A percentile compares a stretch with the other conserved stretches of the same genome.
phyloP scores from a whole-genome alignment of 2,113 vertebrate genomes.

The Sardina pilchardus region DNA sequence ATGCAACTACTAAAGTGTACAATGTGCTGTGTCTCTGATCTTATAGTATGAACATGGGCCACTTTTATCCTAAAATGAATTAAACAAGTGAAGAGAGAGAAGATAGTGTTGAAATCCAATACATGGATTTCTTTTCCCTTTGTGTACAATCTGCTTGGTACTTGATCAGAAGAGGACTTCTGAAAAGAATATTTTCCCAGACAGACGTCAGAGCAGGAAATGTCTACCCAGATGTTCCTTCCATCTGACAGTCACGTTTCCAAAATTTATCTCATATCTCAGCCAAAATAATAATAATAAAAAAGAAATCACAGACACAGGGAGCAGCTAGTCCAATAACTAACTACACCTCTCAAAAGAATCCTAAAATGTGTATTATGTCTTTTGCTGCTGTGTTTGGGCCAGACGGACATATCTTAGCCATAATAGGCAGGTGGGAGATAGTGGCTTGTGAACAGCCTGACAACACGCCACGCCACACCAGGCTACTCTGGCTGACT shows the following conservation, averaged over 20 bases:
- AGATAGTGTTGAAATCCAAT: too few relatives aligned
- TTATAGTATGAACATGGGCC: too few relatives aligned
- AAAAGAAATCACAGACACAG: background rate
- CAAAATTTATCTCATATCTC: background rate
- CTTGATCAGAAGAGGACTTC: background rate
- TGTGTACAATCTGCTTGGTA: background rate
- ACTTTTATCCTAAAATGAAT: too few relatives aligned
- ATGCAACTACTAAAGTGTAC: too few relatives aligned
- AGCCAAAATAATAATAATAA: background rate
- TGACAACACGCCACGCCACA: background rate
- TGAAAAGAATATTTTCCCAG: background rate
- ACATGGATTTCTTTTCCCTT: background rate
- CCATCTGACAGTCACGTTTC: background rate
- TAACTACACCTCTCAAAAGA: background rate
- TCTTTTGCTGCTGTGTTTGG: background rate
- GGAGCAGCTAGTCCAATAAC: background rate
- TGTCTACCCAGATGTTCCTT: background rate
- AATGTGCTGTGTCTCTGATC: too few relatives aligned
- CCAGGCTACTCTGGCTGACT: conserved; percentile 18
- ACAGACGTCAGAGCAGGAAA: background rate
- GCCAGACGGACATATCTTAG: background rate
- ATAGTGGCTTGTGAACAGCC: background rate
- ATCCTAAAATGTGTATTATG: background rate
- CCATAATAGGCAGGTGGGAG: background rate
- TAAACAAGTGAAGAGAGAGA: too few relatives aligned